These are phyloP conservation scores for Pseudomugil gertrudae DNA, from an alignment of 2,797 vertebrate species.

Conservation along the genomic window DNA sequence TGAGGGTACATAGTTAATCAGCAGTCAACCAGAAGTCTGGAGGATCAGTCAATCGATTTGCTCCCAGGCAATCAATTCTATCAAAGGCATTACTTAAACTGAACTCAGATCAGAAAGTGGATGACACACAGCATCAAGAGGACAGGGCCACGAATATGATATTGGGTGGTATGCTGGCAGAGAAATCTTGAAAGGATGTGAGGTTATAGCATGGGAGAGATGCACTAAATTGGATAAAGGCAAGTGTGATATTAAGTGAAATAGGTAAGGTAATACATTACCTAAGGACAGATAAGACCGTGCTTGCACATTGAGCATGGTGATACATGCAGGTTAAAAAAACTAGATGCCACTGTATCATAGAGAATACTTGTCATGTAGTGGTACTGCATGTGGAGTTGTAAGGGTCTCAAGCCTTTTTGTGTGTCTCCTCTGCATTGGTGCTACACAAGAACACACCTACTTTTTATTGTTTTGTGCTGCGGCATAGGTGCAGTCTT, in stretches of 20 bases:
- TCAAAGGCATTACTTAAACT: slow-evolving; percentile 72
- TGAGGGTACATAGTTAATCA: slow-evolving; percentile 73
- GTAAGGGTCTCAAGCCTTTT: too few species aligned
- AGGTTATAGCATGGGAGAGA: background rate
- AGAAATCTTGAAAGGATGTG: slow-evolving; percentile 5
- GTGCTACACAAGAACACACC: background rate
- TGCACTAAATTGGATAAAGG: background rate
- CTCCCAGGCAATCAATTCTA: slow-evolving; percentile 76
- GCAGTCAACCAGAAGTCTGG: slow-evolving; percentile 68
- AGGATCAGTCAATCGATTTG: slow-evolving; percentile 71
- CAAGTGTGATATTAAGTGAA: slow-evolving; percentile 3
- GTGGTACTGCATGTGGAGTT: too few species aligned
- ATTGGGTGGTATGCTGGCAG: background rate
- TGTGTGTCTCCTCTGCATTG: background rate
- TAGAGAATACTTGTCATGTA: too few species aligned
- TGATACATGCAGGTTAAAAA: background rate
- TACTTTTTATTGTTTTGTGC: background rate
- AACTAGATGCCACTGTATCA: background rate
- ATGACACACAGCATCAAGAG: slow-evolving; percentile 27
- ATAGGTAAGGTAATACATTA: background rate
- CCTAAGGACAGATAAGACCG: background rate
- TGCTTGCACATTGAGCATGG: background rate
- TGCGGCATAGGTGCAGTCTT: background rate
- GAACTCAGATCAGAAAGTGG: slow-evolving; percentile 60
- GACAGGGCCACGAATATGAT: slow-evolving; percentile 24